Base-by-base conservation (phyloP, 2,888 invertebrate species). In the Cerastis leucographa region DNA sequence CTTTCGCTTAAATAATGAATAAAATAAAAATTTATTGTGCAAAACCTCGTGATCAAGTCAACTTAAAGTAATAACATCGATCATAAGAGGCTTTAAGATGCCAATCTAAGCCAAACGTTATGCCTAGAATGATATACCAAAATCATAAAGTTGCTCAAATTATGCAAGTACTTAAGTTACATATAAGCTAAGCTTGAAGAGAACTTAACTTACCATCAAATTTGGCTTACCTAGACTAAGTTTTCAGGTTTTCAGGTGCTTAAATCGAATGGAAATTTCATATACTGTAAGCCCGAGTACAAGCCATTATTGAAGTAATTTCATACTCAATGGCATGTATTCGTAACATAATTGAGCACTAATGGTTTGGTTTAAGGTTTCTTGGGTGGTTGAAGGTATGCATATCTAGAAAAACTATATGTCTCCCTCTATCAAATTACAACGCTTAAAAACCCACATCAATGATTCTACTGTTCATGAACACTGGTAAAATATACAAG, bases 121-220 rank as follows among this genome's bases (percentile, higher is more conserved):
- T 19, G 46, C 17, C 25, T 51, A 44, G n/a, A 72, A 59, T 44
- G 8, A 17, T 59, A 51, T 25, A 22, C 2, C 6, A 67, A 78
- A 40, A 66, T 79, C n/a, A 71, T 56, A 56, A 77, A 77, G 42
- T 72, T 25, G 2, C 19, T 59, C 7, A 46, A 79, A 72, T 64
- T 77, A 71, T 64, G 35, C 40, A 25, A 51, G 61, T 44, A 70
- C 44, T 51, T 17, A 25, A 70, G 61, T 51, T 22, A 25, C 19
- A n/a, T 29, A 14, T 29, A 14, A 35, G 25, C 19, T 40, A 22
- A 46, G 17, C 14, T 70, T 40, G 7, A 19, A 62, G 40, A 54
- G 19, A 62, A 70, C 73, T 73, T 61, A 25, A 66, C 62, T 62
- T 35, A 5, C 11, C 35, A 65, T 66, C 44, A 80, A 80, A 66